Conservation (phyloP, 2,113 vertebrate species). For the Capricornis sumatraensis region DNA sequence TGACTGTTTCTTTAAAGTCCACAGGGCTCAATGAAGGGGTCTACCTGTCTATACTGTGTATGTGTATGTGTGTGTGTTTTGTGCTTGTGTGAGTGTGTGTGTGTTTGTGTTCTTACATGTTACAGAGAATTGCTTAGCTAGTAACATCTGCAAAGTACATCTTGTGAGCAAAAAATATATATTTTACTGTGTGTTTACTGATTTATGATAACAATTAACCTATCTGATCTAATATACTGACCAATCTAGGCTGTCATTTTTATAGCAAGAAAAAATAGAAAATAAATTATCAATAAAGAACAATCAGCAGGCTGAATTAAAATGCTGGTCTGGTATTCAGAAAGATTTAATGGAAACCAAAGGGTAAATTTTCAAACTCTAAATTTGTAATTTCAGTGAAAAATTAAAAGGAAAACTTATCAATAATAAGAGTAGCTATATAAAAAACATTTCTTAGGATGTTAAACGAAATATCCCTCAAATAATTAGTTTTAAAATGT, state of each 20-base stretch:
- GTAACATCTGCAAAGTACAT: neutral
- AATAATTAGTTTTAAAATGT: constrained; percentile 5
- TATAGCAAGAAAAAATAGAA: neutral
- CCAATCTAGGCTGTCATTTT: neutral
- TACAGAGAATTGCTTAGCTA: neutral
- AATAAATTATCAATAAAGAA: neutral
- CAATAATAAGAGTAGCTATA: neutral
- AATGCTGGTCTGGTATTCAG: neutral
- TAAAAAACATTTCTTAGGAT: neutral
- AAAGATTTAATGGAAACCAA: neutral
- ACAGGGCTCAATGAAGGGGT: neutral
- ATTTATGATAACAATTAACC: neutral
- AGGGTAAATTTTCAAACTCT: neutral
- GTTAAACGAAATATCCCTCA: neutral
- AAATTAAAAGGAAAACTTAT: neutral
- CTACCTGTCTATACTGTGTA: neutral
- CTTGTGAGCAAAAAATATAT: neutral
- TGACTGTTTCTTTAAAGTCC: neutral
- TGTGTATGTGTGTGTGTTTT: neutral
- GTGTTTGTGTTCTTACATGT: neutral
- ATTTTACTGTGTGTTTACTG: neutral
- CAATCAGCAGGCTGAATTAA: neutral
- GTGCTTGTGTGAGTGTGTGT: neutral
- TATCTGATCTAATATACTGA: neutral
- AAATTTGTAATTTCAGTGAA: neutral